phyloP scores from a whole-genome alignment of 2,888 invertebrate genomes.

The Ochropleura leucogaster region DNA sequence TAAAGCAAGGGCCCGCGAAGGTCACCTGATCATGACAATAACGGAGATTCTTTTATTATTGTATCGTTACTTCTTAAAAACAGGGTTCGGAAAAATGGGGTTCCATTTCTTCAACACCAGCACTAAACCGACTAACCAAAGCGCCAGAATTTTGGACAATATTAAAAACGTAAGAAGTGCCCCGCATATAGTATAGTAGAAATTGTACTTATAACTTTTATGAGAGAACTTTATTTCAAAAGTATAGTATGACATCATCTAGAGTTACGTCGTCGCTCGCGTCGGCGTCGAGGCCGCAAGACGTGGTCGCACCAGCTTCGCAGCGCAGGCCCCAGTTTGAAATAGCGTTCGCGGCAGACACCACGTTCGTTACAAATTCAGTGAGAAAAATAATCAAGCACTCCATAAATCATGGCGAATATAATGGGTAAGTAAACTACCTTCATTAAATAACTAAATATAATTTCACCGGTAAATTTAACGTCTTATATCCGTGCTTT shows the following conservation, averaged over 20 bases:
- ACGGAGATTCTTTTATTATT: conserved; percentile 11
- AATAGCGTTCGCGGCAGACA: conserved; percentile 74
- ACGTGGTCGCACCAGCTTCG: conserved; percentile 60
- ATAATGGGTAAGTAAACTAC: conserved; percentile 82
- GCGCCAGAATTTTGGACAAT: not conserved
- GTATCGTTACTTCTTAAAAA: conserved; percentile 11
- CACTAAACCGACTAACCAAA: not conserved
- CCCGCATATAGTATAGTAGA: conserved; percentile 22
- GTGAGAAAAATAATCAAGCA: conserved; percentile 72
- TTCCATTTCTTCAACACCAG: not conserved
- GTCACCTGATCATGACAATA: conserved; percentile 32
- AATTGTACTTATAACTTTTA: conserved; percentile 52
- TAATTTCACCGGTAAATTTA: conserved; percentile 3
- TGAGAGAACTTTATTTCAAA: conserved; percentile 67
- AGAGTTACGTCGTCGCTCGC: conserved; percentile 67
- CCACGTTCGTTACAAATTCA: conserved; percentile 70
- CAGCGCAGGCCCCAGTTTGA: conserved; percentile 57
- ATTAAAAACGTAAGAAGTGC: conserved; percentile 47
- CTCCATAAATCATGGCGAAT: conserved; percentile 82
- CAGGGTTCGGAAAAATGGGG: not conserved
- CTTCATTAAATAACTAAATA: conserved; percentile 15
- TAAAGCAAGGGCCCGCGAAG: conserved; percentile 52
- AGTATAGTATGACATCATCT: conserved; percentile 77
- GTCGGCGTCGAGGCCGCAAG: conserved; percentile 69
- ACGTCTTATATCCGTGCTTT: not conserved